Evolutionary conservation across 2,888 invertebrate genomes (phyloP).

Genomic region (Dyspetes luteomarginatus): DNA sequence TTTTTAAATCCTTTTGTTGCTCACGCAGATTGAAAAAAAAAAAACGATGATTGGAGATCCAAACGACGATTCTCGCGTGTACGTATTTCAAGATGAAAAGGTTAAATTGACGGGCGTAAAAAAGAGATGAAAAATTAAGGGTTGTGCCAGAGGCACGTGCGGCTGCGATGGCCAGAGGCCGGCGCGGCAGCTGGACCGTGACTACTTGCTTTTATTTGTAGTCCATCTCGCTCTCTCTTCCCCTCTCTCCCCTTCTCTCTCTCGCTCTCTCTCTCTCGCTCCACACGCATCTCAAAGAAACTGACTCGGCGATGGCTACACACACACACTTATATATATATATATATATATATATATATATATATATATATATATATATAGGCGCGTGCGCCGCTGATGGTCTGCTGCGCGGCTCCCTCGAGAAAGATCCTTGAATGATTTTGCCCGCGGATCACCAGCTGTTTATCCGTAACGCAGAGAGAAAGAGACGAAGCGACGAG

Average conservation of each 20-base stretch:
- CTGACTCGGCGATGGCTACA: conserved; percentile 48
- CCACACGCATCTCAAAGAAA: conserved; percentile 58
- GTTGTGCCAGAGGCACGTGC: conserved; percentile 53
- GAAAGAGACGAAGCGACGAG: not conserved
- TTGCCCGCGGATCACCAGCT: conserved; percentile 67
- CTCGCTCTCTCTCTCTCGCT: conserved; percentile 32
- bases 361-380: conserved; percentile 30
- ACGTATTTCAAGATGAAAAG: conserved; percentile 18
- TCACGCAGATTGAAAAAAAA: too few relatives aligned
- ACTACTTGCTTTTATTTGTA: conserved; percentile 73
- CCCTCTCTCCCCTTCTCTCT: conserved; percentile 22
- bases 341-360: not conserved
- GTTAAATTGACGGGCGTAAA: not conserved
- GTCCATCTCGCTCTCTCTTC: conserved; percentile 42
- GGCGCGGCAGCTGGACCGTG: conserved; percentile 73
- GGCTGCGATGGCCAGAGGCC: too few relatives aligned
- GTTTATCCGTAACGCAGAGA: conserved; percentile 61
- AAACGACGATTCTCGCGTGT: too few relatives aligned
- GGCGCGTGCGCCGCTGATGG: conserved; percentile 66
- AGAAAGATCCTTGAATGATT: conserved; percentile 68
- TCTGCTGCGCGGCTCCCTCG: conserved; percentile 52
- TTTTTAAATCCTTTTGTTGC: too few relatives aligned
- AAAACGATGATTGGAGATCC: not conserved
- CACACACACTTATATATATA: not conserved
- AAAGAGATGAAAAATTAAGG: conserved; percentile 11